Evolutionary conservation across 1,140 invertebrate species (phyloP).

Genomic region (Copidosoma floridanum): DNA sequence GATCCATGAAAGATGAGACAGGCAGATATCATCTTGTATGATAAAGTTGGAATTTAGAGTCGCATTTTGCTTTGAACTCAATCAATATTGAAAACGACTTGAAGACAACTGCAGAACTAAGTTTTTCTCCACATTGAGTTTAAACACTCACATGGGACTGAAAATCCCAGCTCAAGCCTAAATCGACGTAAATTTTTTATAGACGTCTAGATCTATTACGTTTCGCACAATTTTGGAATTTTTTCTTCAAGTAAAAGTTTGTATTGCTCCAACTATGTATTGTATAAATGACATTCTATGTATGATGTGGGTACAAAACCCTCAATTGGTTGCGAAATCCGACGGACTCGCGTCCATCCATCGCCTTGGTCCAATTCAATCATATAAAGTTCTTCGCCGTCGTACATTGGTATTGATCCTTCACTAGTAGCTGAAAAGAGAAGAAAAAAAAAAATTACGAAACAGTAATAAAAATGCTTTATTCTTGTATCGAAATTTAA

Average conservation of each 20-base stretch:
- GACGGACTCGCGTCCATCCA: conserved; percentile 95
- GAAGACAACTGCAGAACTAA: too few species aligned
- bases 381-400: conserved; percentile 91
- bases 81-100: too few species aligned
- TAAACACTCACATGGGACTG: too few species aligned
- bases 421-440: conserved; percentile 78
- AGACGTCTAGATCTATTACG: neutral
- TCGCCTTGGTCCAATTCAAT: conserved; percentile 98
- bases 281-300: conserved; percentile 77
- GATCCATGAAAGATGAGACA: too few species aligned
- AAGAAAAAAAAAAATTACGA: neutral
- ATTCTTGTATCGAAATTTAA: neutral
- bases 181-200: conserved; percentile 10
- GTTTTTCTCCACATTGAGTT: too few species aligned
- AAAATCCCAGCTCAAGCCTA: too few species aligned
- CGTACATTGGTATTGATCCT: conserved; percentile 93
- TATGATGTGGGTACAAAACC: conserved; percentile 99
- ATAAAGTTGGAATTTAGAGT: too few species aligned
- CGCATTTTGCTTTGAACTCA: too few species aligned
- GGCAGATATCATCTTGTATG: too few species aligned
- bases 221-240: neutral
- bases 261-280: conserved; percentile 60
- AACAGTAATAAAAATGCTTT: neutral
- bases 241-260: too few species aligned
- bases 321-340: conserved; percentile 68